Base-by-base conservation (phyloP, 2,888 invertebrate species). In the Lasioglossum figueresi region DNA sequence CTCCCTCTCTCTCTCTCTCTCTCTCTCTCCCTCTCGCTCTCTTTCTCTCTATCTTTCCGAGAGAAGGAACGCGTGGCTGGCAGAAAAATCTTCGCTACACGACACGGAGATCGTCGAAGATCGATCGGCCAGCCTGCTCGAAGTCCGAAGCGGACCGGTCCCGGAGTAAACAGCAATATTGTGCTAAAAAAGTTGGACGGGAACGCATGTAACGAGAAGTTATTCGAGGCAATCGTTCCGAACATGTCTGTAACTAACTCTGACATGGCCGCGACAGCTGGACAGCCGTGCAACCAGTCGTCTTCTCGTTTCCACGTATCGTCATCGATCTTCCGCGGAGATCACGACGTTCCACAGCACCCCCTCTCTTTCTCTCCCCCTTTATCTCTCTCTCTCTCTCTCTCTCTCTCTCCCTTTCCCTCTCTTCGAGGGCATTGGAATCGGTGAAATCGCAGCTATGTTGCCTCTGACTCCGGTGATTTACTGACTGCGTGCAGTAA, bases 221-320 rank as follows among this genome's bases (percentile, higher is more conserved):
- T 79, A 74, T 70, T 81, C 68, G 66, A 70, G 70, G 37, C 52
- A 76, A 76, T 77, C 68, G 79, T 73, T 59, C 70, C 63, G 75
- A 66, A 70, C 70, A 66, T 72, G 75, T 73, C 80, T 27, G 89
- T 86, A 80, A 86, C 86, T 80, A 75, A 79, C 86, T 78, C 86
- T 85, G 90, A 91, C 85, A 83, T 78, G 84, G 68, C 72, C 71
- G 66, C 88, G 91, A 91, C 91, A 91, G 91, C 88, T 88, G 91
- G 88, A 89, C 83, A 86, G 84, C 80, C 86, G 87, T 72, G 63
- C 68, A 80, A 82, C 86, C 86, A 73, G 86, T 66, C 88, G 81
- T 63, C 78, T 79, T 70, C 78, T 83, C 81, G 77, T 83, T 84
- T 84, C 82, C 79, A 72, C 72, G 86, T 77, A 79, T 73, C 79